These are phyloP conservation scores for Callosobruchus maculatus DNA, from an alignment of 2,888 invertebrate species.

Conservation along the genomic window DNA sequence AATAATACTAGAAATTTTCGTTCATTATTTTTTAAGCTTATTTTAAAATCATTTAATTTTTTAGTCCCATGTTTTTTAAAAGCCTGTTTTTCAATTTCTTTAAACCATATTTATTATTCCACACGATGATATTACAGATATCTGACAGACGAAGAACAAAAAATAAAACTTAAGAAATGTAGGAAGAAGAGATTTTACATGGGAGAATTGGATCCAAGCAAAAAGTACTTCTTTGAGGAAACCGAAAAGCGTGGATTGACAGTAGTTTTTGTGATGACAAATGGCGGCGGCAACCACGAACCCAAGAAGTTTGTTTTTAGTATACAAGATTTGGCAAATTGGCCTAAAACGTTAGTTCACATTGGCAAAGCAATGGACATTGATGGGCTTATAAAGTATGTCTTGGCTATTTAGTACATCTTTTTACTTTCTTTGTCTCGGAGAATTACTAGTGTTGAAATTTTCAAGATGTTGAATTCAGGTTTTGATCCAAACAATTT, in stretches of 20 bases:
- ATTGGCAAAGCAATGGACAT: neutral
- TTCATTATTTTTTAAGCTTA: too few relatives aligned
- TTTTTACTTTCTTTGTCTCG: too few relatives aligned
- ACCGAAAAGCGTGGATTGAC: slow-evolving; percentile 5
- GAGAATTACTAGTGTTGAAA: too few relatives aligned
- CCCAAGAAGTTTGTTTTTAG: slow-evolving; percentile 5
- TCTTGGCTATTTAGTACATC: too few relatives aligned
- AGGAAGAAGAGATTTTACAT: neutral
- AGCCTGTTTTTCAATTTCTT: too few relatives aligned
- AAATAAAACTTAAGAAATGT: neutral
- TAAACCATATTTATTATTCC: too few relatives aligned
- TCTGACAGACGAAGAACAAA: neutral
- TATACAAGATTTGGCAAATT: slow-evolving; percentile 2
- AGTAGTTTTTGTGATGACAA: slow-evolving; percentile 1
- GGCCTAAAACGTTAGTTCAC: neutral
- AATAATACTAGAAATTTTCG: too few relatives aligned
- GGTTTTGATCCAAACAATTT: too few relatives aligned
- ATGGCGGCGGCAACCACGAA: neutral
- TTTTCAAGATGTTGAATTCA: too few relatives aligned
- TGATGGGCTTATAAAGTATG: neutral
- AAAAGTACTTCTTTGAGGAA: neutral
- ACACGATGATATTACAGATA: neutral
- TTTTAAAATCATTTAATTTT: too few relatives aligned
- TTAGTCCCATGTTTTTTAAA: too few relatives aligned
- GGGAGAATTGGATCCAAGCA: slow-evolving; percentile 1